Percentiles rank a stretch among this genome's conserved stretches.
Conservation (phyloP, 92 coral and sea anemone genomes). For the Parazoanthus darwini region DNA sequence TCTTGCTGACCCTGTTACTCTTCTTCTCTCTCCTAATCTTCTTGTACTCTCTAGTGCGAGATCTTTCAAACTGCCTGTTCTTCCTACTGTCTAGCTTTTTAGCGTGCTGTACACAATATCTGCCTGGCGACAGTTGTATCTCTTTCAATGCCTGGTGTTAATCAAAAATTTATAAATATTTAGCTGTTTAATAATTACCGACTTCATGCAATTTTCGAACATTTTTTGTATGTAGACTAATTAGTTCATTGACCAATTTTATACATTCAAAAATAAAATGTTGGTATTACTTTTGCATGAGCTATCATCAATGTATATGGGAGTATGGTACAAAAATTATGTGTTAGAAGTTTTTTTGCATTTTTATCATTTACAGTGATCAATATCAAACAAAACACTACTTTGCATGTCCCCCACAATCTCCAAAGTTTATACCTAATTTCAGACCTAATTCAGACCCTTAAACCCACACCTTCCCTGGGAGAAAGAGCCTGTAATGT, state of each 20-base stretch:
- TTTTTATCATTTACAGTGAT: neutral
- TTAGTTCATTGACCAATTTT: neutral
- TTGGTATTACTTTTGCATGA: neutral
- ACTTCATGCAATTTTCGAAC: neutral
- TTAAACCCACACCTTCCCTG: no score
- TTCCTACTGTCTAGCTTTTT: neutral
- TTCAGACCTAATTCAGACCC: neutral
- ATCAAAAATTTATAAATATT: neutral
- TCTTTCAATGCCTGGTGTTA: neutral
- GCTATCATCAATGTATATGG: neutral
- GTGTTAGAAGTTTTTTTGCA: neutral
- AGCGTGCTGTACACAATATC: neutral
- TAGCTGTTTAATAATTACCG: neutral
- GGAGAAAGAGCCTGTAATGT: no score
- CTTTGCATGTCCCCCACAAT: neutral
- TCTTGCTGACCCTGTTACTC: neutral
- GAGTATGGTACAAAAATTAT: neutral
- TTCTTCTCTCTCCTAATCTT: neutral
- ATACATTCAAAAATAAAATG: neutral
- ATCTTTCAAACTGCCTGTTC: neutral
- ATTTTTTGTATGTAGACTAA: neutral
- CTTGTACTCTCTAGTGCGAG: neutral
- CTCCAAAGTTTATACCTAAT: neutral
- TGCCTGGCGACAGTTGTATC: conserved; percentile 10
- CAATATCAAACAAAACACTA: neutral